phyloP scores from a whole-genome alignment of 2,797 vertebrate genomes.

The Hydrolagus colliei region DNA sequence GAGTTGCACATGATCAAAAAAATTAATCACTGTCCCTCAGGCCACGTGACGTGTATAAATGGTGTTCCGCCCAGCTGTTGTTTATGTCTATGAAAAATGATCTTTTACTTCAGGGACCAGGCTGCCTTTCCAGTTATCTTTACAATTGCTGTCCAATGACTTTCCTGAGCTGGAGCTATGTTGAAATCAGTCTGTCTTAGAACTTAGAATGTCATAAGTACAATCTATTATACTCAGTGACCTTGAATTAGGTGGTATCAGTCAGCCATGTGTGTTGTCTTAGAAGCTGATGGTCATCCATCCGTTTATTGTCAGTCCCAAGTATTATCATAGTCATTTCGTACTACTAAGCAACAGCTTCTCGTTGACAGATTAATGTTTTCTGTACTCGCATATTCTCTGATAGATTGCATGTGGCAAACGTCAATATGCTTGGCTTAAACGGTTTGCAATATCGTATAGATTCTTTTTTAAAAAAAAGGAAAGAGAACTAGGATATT shows the following conservation, averaged over 20 bases:
- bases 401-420: not conserved
- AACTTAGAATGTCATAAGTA: not conserved
- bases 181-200: not conserved
- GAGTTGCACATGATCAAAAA: not conserved
- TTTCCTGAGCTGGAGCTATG: not conserved
- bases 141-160: not conserved
- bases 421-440: not conserved
- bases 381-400: not conserved
- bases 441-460: not conserved
- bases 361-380: too few species aligned
- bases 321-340: not conserved
- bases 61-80: not conserved
- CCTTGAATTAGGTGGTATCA: not conserved
- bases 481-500: too few species aligned
- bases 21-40: constrained; percentile 17
- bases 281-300: not conserved
- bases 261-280: not conserved
- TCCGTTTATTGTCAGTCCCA: not conserved
- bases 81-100: constrained; percentile 18
- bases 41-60: constrained; percentile 5
- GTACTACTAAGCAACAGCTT: not conserved
- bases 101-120: constrained; percentile 14
- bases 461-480: not conserved
- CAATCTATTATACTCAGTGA: not conserved
- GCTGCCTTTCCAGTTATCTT: not conserved